Evolutionary conservation across 2,888 invertebrate species (phyloP).

Genomic region (Nebria brevicollis): DNA sequence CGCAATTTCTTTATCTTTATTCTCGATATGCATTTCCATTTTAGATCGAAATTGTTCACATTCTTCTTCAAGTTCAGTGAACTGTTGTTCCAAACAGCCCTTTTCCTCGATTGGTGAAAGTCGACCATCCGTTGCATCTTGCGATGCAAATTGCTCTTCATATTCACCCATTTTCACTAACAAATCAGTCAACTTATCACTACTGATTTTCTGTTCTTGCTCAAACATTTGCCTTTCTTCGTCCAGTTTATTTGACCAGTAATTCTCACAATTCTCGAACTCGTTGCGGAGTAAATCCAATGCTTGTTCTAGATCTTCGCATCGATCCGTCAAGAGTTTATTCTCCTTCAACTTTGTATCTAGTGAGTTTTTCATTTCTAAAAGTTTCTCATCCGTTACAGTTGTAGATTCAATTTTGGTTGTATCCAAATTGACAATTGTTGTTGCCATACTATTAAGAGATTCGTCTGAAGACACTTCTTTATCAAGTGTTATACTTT

Average conservation of each 20-base stretch:
- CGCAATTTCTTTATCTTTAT: conserved; percentile 68
- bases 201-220: conserved; percentile 79
- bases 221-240: conserved; percentile 81
- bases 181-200: conserved; percentile 79
- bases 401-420: conserved; percentile 50
- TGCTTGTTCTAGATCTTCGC: conserved; percentile 76
- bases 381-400: conserved; percentile 53
- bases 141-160: conserved; percentile 75
- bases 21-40: conserved; percentile 66
- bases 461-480: conserved; percentile 37
- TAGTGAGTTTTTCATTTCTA: conserved; percentile 56
- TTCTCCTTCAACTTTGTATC: conserved; percentile 62
- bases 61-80: conserved; percentile 77
- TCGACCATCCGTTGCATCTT: conserved; percentile 63
- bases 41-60: conserved; percentile 69
- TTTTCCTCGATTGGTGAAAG: conserved; percentile 84
- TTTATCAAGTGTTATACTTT: conserved; percentile 18
- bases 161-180: conserved; percentile 82
- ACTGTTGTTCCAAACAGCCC: conserved; percentile 76
- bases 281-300: conserved; percentile 79
- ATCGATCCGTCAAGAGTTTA: conserved; percentile 63
- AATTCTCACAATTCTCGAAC: conserved; percentile 87
- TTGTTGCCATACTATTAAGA: conserved; percentile 21
- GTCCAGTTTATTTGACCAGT: conserved; percentile 82
- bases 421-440: conserved; percentile 7